phyloP scores from a whole-genome alignment of 2,113 vertebrate species.

The Shinisaurus crocodilurus region DNA sequence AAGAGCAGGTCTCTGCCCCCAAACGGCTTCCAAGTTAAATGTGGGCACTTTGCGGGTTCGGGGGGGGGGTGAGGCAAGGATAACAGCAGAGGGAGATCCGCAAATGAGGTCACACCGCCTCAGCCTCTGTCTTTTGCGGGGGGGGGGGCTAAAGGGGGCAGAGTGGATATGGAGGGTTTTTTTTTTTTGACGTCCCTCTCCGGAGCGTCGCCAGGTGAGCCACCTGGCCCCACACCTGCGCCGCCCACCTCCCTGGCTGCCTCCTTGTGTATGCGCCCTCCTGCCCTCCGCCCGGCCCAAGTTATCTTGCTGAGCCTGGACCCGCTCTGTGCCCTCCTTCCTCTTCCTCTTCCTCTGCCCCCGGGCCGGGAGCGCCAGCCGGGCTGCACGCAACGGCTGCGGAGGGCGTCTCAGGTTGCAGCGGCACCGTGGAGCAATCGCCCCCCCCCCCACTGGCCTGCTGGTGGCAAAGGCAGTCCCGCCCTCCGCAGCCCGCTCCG shows the following conservation, averaged over 20 bases:
- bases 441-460: background rate
- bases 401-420: background rate
- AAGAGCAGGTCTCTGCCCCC: background rate
- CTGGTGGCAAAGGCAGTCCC: background rate
- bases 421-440: background rate
- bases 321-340: background rate
- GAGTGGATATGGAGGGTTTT: too few species aligned
- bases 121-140: background rate
- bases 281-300: background rate
- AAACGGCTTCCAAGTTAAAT: background rate
- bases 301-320: too few species aligned
- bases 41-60: background rate
- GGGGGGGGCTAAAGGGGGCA: background rate
- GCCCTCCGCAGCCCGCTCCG: background rate
- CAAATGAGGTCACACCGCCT: too few species aligned
- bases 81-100: background rate
- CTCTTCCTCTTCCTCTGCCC: too few species aligned
- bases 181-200: background rate
- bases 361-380: background rate
- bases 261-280: rapidly evolving
- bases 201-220: background rate
- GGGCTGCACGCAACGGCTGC: background rate
- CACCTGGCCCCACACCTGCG: background rate
- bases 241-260: background rate
- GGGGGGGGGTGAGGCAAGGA: background rate